Percentiles rank a stretch among this genome's conserved stretches.
Conservation (phyloP, 2,888 invertebrate genomes). For the Habroteleia sp. region DNA sequence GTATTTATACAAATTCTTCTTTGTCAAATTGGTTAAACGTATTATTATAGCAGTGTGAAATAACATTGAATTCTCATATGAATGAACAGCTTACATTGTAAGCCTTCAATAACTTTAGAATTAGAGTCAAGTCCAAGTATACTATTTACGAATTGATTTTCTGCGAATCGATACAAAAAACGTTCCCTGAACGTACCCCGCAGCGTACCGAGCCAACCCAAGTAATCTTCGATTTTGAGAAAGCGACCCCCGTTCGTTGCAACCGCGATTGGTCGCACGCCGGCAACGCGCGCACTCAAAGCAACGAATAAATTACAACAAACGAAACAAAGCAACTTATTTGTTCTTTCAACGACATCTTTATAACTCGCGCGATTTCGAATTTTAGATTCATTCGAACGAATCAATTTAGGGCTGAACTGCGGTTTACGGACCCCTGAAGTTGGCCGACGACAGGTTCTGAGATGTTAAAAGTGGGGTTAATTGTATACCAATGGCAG, state of each 20-base stretch:
- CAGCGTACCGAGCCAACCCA: neutral
- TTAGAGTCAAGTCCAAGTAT: constrained; percentile 62
- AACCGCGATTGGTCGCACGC: neutral
- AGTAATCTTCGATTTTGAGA: constrained; percentile 12
- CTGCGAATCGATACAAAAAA: constrained; percentile 56
- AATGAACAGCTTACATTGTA: constrained; percentile 55
- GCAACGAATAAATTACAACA: too few relatives aligned
- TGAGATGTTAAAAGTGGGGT: too few relatives aligned
- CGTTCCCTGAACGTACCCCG: constrained; percentile 19
- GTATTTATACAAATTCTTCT: neutral
- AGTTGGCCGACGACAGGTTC: too few relatives aligned
- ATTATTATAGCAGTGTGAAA: constrained; percentile 9
- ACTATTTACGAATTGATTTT: constrained; percentile 57
- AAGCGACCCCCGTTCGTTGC: neutral
- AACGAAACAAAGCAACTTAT: too few relatives aligned
- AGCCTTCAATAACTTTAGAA: constrained; percentile 58
- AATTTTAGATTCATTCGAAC: too few relatives aligned
- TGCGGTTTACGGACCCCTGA: too few relatives aligned
- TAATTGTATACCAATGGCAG: too few relatives aligned
- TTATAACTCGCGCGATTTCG: too few relatives aligned
- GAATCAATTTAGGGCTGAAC: too few relatives aligned
- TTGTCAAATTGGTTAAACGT: constrained; percentile 22
- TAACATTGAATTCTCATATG: constrained; percentile 50
- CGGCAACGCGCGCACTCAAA: neutral
- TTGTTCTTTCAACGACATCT: too few relatives aligned